Evolutionary conservation across 2,888 invertebrate genomes (phyloP).

Genomic region (Masnerella sp.): DNA sequence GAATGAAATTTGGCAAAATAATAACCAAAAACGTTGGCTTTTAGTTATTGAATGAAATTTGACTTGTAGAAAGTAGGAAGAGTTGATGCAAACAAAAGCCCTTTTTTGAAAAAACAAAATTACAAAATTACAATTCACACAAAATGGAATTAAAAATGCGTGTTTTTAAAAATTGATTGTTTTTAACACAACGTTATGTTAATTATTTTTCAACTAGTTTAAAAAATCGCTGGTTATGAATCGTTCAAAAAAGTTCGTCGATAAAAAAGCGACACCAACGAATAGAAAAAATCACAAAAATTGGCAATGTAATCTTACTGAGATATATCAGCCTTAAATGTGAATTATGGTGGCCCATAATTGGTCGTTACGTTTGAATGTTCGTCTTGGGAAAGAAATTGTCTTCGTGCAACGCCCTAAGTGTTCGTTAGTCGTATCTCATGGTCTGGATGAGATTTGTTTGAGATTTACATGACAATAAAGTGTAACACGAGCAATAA

Average conservation of each 20-base stretch:
- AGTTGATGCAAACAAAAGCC: slow-evolving; percentile 18
- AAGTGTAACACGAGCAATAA: slow-evolving; percentile 44
- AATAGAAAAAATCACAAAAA: slow-evolving; percentile 43
- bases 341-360: slow-evolving; percentile 39
- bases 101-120: slow-evolving; percentile 16
- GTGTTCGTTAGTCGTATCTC: slow-evolving; percentile 16
- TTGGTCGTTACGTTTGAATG: slow-evolving; percentile 25
- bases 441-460: slow-evolving; percentile 17
- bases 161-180: too few species aligned
- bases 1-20: slow-evolving; percentile 6
- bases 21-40: slow-evolving; percentile 7
- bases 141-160: too few species aligned
- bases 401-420: slow-evolving; percentile 24
- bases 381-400: slow-evolving; percentile 12
- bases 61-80: slow-evolving; percentile 8
- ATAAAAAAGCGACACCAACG: slow-evolving; percentile 27
- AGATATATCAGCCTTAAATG: slow-evolving; percentile 51
- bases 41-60: slow-evolving; percentile 3
- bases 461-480: slow-evolving; percentile 24
- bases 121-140: too few species aligned
- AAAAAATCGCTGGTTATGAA: slow-evolving; percentile 12
- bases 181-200: too few species aligned
- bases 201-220: too few species aligned
- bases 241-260: slow-evolving; percentile 16
- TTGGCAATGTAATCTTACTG: slow-evolving; percentile 49